A percentile compares a stretch with the other conserved stretches of the same genome.
These are phyloP conservation scores for Harpagus bidentatus DNA, from an alignment of 2,113 vertebrate genomes.

Conservation along the genomic window DNA sequence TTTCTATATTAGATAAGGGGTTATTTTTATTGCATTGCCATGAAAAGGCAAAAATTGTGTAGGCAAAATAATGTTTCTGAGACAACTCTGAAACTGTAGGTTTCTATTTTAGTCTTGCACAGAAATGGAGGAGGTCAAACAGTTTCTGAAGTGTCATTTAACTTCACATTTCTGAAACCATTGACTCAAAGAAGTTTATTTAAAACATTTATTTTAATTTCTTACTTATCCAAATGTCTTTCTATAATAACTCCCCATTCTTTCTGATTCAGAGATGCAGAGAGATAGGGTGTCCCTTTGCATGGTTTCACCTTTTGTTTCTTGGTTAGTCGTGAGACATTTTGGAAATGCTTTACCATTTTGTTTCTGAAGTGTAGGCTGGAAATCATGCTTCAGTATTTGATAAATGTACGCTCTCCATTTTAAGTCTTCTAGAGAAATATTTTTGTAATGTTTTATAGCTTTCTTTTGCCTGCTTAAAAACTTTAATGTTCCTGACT, in stretches of 20 bases:
- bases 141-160: neutral
- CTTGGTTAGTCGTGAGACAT: neutral
- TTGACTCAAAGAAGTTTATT: neutral
- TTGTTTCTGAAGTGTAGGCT: neutral
- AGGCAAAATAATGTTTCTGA: neutral
- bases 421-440: neutral
- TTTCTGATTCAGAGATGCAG: neutral
- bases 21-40: neutral
- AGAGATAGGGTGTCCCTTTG: neutral
- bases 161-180: neutral
- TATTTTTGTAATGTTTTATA: neutral
- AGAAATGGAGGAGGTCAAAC: neutral
- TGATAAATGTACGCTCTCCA: neutral
- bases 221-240: neutral
- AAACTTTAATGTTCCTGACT: neutral
- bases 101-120: neutral
- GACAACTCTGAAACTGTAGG: neutral
- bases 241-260: neutral
- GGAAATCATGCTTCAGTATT: neutral
- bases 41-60: neutral
- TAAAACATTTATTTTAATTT: neutral
- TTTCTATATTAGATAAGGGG: neutral
- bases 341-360: neutral
- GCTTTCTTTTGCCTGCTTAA: neutral
- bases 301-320: neutral